Evolutionary conservation across 2,888 invertebrate genomes (phyloP), one percentile per base, ranked within the genome.

Genomic region (Lithophane semibrunnea): DNA sequence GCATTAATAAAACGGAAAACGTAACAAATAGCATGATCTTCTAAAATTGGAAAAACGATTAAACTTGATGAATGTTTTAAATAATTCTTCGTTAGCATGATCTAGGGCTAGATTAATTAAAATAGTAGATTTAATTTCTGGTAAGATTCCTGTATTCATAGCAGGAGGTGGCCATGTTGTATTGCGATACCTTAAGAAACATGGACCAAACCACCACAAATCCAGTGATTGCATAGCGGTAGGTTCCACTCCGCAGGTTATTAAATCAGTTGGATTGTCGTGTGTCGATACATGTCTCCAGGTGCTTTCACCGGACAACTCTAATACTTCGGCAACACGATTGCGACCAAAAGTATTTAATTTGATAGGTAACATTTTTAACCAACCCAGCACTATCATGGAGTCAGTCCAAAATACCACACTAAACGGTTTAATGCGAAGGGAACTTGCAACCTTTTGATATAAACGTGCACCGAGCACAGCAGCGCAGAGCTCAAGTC

Each of bases 401-500:
- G 56, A 56, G n/a, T 56, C 56, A 56, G 56, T 56, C 56, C 56
- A 61, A 37, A 37, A 37, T 4, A 24, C 29, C 4, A 60, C 29
- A 60, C 29, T 60, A 60, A 18, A 61, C 9, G 29, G 60, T 61
- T 61, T 16, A 37, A 37, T 61, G 21, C 37, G 61, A 37, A 61
- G 61, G 37, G 61, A 37, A 37, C 61, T 37, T 18, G 61, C 63
- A 37, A 63, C 21, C 37, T 63, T 63, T 44, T 64, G 42, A 64
- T 44, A 64, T n/a, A 64, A 64, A n/a, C 44, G 64, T 44, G 42
- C n/a, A 44, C 64, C 44, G n/a, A 64, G 64, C 44, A 64, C 42
- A 44, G 64, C 64, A n/a, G n/a, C 64, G n/a, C 64, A 64, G 44
- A 64, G 42, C 64, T 64, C 64, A 21, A 64, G 47, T 47, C 47